These are phyloP conservation scores for Eilema depressum DNA, from an alignment of 2,888 invertebrate species.

Conservation along the genomic window DNA sequence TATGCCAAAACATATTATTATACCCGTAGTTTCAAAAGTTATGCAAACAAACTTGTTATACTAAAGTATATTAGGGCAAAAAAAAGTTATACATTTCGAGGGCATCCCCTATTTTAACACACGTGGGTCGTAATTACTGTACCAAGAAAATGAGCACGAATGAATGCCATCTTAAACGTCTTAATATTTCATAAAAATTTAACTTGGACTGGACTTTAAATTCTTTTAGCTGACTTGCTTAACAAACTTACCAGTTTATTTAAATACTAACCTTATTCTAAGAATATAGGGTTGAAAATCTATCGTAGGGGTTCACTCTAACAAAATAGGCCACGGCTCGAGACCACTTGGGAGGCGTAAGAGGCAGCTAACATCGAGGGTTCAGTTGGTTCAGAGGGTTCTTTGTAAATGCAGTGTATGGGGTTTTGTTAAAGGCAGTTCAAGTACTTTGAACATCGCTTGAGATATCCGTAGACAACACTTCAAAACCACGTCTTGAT, in stretches of 20 bases:
- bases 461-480: constrained; percentile 22
- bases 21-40: no score
- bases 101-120: no score
- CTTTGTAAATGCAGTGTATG: constrained; percentile 67
- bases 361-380: constrained; percentile 61
- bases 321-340: constrained; percentile 68
- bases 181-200: constrained; percentile 43
- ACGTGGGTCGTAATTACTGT: neutral
- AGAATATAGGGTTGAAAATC: constrained; percentile 49
- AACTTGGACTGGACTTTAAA: constrained; percentile 44
- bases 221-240: constrained; percentile 28
- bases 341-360: constrained; percentile 54
- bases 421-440: constrained; percentile 58
- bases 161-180: constrained; percentile 24
- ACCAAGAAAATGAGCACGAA: neutral
- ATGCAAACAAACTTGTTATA: no score
- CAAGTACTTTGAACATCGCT: constrained; percentile 35
- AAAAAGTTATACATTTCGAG: no score
- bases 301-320: constrained; percentile 43
- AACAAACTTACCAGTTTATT: constrained; percentile 20
- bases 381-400: constrained; percentile 54
- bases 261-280: constrained; percentile 39
- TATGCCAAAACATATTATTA: no score
- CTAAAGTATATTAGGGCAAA: no score
- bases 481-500: constrained; percentile 18